These are phyloP conservation scores for Mythimna albipuncta DNA, from an alignment of 2,888 invertebrate species.

Conservation along the genomic window DNA sequence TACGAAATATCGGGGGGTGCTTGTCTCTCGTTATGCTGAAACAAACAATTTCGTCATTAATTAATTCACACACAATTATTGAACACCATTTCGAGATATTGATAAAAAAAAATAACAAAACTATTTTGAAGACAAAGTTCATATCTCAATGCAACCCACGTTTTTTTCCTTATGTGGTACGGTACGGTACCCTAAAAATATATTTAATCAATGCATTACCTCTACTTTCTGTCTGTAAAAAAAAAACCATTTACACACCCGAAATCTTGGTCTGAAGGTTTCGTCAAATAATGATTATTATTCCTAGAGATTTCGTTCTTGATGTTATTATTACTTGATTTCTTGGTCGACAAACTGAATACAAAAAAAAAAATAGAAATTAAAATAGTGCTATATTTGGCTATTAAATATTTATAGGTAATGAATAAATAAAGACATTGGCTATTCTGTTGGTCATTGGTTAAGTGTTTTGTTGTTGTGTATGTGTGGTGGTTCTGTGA, in stretches of 20 bases:
- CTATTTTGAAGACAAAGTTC: too few species aligned
- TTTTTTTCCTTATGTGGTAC: too few species aligned
- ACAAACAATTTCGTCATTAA: conserved; percentile 2
- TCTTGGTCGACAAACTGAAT: conserved; percentile 61
- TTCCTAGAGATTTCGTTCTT: conserved; percentile 64
- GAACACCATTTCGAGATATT: too few species aligned
- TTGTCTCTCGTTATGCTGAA: conserved; percentile 61
- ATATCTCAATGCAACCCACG: too few species aligned
- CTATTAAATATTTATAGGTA: not conserved
- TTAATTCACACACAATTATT: too few species aligned
- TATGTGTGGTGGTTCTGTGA: too few species aligned
- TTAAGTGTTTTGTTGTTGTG: too few species aligned
- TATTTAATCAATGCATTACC: not conserved
- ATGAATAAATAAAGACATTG: not conserved
- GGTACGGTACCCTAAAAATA: too few species aligned
- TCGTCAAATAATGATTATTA: conserved; percentile 51
- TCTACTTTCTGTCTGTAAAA: not conserved
- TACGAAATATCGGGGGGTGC: conserved; percentile 50
- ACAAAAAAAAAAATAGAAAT: not conserved
- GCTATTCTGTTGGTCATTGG: not conserved
- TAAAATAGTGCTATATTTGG: not conserved
- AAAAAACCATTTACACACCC: conserved; percentile 55
- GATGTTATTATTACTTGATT: conserved; percentile 46
- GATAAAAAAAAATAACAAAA: too few species aligned
- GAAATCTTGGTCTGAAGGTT: conserved; percentile 59